Percentiles rank a stretch among this genome's conserved stretches.
These are phyloP conservation scores for Eretmochelys imbricata DNA, from an alignment of 2,113 vertebrate genomes.

Conservation along the genomic window DNA sequence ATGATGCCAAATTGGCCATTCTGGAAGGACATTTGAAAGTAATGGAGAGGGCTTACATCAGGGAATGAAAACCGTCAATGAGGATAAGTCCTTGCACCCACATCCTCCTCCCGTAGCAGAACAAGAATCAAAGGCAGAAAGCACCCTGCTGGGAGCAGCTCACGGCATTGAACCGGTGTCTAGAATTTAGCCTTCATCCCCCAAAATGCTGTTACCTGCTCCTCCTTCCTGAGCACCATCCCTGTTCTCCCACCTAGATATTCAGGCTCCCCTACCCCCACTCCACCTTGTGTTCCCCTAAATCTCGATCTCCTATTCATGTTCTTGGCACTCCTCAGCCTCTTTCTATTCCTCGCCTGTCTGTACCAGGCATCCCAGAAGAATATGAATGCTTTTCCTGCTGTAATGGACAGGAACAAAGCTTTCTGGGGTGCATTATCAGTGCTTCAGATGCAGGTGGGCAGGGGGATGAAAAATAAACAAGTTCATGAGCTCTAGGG, in stretches of 20 bases:
- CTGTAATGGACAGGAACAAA: background rate
- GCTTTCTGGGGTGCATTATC: background rate
- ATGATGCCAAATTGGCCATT: fast-evolving
- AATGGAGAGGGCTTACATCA: fast-evolving
- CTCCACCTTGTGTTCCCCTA: background rate
- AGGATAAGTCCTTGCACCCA: background rate
- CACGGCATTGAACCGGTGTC: background rate
- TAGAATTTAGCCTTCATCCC: background rate
- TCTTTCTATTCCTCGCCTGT: background rate
- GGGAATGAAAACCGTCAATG: background rate
- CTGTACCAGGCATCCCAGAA: background rate
- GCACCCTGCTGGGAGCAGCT: background rate
- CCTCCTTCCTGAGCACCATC: background rate
- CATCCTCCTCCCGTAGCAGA: background rate
- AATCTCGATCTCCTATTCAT: background rate
- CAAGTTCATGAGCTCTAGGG: background rate
- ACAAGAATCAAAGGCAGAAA: background rate
- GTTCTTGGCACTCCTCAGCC: background rate
- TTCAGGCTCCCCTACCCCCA: background rate
- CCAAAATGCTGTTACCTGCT: background rate
- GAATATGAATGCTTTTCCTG: background rate
- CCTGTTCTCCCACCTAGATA: background rate
- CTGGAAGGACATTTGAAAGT: fast-evolving
- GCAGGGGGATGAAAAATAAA: background rate
- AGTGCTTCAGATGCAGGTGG: background rate